A percentile compares a stretch with the other conserved stretches of the same genome.
These are phyloP conservation scores for Syngnathoides biaculeatus DNA, from an alignment of 2,113 vertebrate genomes.

Conservation along the genomic window DNA sequence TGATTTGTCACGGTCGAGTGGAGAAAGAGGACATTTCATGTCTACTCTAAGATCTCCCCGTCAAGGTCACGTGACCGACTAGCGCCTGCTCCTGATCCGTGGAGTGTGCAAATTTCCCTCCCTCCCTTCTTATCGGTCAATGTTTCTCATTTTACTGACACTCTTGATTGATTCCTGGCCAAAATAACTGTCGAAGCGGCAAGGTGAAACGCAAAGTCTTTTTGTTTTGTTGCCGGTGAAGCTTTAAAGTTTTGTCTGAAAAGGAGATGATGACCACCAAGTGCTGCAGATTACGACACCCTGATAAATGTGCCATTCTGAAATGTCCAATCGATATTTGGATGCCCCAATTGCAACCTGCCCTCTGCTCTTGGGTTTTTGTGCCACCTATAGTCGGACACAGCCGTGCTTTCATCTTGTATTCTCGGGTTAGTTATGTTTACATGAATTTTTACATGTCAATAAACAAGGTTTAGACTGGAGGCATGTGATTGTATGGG, in stretches of 20 bases:
- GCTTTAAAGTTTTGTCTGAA: slow-evolving; percentile 2
- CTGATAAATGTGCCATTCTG: slow-evolving; percentile 10
- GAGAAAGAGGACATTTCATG: slow-evolving; percentile 28
- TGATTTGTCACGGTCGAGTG: slow-evolving; percentile 11
- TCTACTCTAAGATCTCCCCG: slow-evolving; percentile 11
- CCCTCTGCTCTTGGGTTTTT: slow-evolving; percentile 17
- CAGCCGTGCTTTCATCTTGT: not conserved
- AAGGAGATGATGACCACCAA: not conserved
- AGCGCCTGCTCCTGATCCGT: slow-evolving; percentile 37
- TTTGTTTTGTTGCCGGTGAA: not conserved
- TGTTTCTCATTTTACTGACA: slow-evolving; percentile 26
- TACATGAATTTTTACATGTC: not conserved
- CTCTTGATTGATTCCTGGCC: slow-evolving; percentile 10
- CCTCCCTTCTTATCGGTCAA: slow-evolving; percentile 20
- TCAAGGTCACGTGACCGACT: slow-evolving; percentile 44
- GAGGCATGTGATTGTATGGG: too few species aligned
- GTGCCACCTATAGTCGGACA: slow-evolving; percentile 43
- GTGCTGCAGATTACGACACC: slow-evolving; percentile 4
- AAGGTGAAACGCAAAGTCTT: slow-evolving; percentile 15
- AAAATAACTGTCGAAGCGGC: slow-evolving; percentile 12
- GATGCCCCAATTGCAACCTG: not conserved
- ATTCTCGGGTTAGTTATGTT: too few species aligned
- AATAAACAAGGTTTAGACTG: too few species aligned
- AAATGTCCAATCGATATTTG: slow-evolving; percentile 2
- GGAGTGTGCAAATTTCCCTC: slow-evolving; percentile 26